Conservation (phyloP, 2,888 invertebrate species). For the Eutolmus rufibarbis region DNA sequence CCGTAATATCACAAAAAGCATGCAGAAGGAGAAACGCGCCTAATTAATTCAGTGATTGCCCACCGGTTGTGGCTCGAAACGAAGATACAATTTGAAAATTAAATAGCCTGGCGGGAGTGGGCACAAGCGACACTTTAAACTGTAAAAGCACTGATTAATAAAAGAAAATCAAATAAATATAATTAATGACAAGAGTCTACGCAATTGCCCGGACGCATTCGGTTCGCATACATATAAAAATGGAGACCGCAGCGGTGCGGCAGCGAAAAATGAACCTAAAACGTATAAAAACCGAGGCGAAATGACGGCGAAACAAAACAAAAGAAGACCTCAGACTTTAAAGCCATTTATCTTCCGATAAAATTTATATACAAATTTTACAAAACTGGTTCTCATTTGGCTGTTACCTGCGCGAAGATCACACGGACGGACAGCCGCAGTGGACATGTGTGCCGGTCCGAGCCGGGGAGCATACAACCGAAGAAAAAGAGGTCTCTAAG, state of each 20-base stretch:
- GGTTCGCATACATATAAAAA: neutral
- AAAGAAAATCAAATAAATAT: neutral
- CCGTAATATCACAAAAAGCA: neutral
- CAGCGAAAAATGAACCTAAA: neutral
- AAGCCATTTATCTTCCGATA: conserved; percentile 42
- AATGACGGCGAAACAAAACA: conserved; percentile 26
- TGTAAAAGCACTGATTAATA: neutral
- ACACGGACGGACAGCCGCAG: conserved; percentile 35
- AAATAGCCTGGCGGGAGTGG: neutral
- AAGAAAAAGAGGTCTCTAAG: neutral
- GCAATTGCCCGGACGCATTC: neutral
- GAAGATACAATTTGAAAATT: neutral
- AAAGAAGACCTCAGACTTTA: conserved; percentile 30
- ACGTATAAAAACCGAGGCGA: neutral
- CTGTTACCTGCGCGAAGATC: conserved; percentile 44
- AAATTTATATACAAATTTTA: conserved; percentile 44
- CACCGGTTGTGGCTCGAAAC: neutral
- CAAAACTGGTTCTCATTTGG: conserved; percentile 47
- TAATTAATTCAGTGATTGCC: neutral
- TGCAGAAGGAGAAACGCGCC: neutral
- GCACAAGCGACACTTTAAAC: neutral
- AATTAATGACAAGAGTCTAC: neutral
- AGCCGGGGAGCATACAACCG: neutral
- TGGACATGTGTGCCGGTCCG: conserved; percentile 25
- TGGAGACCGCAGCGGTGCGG: neutral